These are phyloP conservation scores for Caranx ignobilis DNA, from an alignment of 2,113 vertebrate genomes.

Conservation along the genomic window DNA sequence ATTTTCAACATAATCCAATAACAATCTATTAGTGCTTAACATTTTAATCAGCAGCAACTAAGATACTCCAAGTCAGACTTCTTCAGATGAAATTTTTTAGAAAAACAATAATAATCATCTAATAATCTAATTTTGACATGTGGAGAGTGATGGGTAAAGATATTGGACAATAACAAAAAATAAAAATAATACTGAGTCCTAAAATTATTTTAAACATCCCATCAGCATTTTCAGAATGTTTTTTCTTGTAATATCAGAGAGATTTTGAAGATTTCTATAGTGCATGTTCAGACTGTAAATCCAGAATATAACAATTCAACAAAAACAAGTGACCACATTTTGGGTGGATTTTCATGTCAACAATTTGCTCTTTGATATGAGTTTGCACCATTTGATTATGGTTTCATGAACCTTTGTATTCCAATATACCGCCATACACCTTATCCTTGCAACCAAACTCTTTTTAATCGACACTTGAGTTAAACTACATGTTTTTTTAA, in stretches of 20 bases:
- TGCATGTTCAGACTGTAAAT: neutral
- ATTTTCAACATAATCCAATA: conserved; percentile 5
- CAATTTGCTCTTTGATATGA: conserved; percentile 13
- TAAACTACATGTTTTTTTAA: neutral
- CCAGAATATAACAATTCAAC: neutral
- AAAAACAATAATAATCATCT: too few relatives aligned
- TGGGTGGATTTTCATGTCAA: conserved; percentile 15
- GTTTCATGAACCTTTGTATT: conserved; percentile 4
- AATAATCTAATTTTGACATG: neutral
- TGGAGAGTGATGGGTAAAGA: neutral
- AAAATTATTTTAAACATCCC: neutral
- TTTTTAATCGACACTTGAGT: neutral
- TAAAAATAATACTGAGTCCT: neutral
- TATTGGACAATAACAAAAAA: too few relatives aligned
- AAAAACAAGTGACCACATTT: neutral
- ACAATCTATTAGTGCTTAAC: neutral
- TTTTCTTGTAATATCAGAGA: too few relatives aligned
- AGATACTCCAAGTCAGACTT: neutral
- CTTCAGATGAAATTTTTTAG: neutral
- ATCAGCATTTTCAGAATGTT: neutral
- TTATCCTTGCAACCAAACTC: neutral
- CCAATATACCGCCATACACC: neutral
- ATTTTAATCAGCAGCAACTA: neutral
- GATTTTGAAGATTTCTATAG: neutral
- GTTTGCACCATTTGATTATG: conserved; percentile 11